Percentiles rank a stretch among this genome's conserved stretches.
Evolutionary conservation across 2,888 invertebrate genomes (phyloP).

Genomic region (Ophraella communa): DNA sequence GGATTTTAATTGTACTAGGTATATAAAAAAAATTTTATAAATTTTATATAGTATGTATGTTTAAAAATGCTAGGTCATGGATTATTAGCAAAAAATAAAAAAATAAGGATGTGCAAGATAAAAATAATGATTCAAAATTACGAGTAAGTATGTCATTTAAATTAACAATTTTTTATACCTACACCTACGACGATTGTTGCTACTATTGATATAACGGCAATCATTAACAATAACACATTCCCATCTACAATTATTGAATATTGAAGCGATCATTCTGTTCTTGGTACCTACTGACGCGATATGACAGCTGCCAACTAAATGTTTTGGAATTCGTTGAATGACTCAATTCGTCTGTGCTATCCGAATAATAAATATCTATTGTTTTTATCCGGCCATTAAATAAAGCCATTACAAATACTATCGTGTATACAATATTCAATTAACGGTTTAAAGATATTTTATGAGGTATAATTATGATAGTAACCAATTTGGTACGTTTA

Average conservation of each 20-base stretch:
- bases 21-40: too few species aligned
- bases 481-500: too few species aligned
- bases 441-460: background rate
- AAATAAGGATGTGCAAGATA: background rate
- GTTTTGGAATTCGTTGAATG: background rate
- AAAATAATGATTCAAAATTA: background rate
- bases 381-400: background rate
- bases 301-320: background rate
- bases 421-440: background rate
- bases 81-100: background rate
- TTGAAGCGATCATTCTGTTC: constrained; percentile 8
- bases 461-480: too few species aligned
- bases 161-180: constrained; percentile 2
- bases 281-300: background rate
- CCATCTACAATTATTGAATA: background rate
- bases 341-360: background rate
- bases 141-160: background rate
- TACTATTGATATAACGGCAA: constrained; percentile 8
- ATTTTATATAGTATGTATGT: too few species aligned
- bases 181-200: constrained; percentile 1
- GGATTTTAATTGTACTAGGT: too few species aligned
- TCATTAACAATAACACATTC: constrained; percentile 1
- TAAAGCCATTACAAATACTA: background rate
- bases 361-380: background rate
- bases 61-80: too few species aligned